Evolutionary conservation across 2,113 vertebrate genomes (phyloP).

Genomic region (Carassius gibelio): DNA sequence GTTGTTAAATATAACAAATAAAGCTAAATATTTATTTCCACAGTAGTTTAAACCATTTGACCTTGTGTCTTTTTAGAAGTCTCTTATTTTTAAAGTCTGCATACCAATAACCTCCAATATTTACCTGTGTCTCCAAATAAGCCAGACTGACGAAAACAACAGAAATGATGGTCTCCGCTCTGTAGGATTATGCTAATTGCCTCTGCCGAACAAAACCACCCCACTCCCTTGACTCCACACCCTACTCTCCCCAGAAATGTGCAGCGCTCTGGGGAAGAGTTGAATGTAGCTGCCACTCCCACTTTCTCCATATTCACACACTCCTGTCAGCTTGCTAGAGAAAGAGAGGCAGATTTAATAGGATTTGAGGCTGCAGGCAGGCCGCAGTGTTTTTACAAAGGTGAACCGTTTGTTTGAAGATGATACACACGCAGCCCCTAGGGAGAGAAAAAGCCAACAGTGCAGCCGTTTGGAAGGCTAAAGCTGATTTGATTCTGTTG

Average conservation of each 20-base stretch:
- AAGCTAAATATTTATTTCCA: neutral
- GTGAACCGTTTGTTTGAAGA: constrained; percentile 63
- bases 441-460: constrained; percentile 40
- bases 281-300: constrained; percentile 43
- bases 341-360: constrained; percentile 58
- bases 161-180: constrained; percentile 31
- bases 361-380: constrained; percentile 63
- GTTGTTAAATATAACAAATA: neutral
- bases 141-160: constrained; percentile 32
- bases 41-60: neutral
- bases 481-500: constrained; percentile 36
- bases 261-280: constrained; percentile 42
- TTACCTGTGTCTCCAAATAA: constrained; percentile 12
- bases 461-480: constrained; percentile 43
- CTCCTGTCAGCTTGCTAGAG: constrained; percentile 30
- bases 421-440: constrained; percentile 53
- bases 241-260: constrained; percentile 39
- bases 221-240: constrained; percentile 40
- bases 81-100: neutral
- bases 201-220: constrained; percentile 53
- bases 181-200: constrained; percentile 67
- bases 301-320: constrained; percentile 55
- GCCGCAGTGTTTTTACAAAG: constrained; percentile 58
- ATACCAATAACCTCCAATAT: constrained; percentile 20
- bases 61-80: neutral